These are phyloP conservation scores for Brachionus koreanus DNA, from an alignment of 1,140 invertebrate species.

Conservation along the genomic window DNA sequence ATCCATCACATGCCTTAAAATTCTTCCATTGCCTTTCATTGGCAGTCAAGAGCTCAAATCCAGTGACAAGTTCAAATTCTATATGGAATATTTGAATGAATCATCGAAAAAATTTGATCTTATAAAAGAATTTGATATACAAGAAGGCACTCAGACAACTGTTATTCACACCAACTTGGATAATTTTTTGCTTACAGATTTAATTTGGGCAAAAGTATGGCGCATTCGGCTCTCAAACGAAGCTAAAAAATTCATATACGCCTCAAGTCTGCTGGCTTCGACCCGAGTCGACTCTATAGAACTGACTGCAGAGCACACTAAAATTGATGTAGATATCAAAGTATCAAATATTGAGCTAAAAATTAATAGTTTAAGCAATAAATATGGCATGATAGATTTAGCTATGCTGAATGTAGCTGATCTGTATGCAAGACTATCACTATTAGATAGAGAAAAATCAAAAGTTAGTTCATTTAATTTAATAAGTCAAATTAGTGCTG, in stretches of 20 bases:
- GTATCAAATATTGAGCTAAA: constrained; percentile 1
- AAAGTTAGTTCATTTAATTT: neutral
- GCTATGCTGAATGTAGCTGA: neutral
- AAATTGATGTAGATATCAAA: constrained; percentile 7
- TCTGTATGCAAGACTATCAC: neutral
- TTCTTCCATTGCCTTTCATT: constrained; percentile 19
- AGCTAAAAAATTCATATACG: constrained; percentile 11
- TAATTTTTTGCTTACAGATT: neutral
- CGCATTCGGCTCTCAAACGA: constrained; percentile 22
- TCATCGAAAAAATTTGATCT: constrained; percentile 5
- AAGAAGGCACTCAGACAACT: constrained; percentile 11
- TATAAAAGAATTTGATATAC: constrained; percentile 13
- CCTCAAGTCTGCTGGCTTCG: constrained; percentile 22
- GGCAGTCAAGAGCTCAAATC: neutral
- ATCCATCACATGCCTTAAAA: neutral
- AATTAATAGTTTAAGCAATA: neutral
- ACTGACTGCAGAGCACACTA: neutral
- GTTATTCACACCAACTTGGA: neutral
- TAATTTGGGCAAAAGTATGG: constrained; percentile 3
- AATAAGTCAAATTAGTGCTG: neutral
- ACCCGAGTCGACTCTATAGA: constrained; percentile 34
- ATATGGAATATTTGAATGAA: constrained; percentile 20
- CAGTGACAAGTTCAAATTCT: neutral
- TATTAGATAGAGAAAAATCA: neutral
- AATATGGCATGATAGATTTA: neutral